Base-by-base conservation (phyloP, 2,888 invertebrate species). In the Hetaerina titia region DNA sequence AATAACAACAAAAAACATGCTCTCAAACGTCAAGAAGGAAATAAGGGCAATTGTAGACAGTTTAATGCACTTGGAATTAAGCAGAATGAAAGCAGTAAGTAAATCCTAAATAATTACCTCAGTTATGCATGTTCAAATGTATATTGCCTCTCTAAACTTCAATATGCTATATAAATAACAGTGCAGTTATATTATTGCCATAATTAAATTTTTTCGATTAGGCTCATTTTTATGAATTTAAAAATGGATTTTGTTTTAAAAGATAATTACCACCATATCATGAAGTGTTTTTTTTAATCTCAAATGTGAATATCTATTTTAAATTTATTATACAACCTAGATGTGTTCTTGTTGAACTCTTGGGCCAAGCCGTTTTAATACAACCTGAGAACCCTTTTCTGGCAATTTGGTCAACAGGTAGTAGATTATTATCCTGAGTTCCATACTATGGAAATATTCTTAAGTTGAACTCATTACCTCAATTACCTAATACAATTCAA, bases 21-120 rank as follows among this genome's bases (percentile, higher is more conserved):
- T 98, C 95, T 96, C 97, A 95, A 97, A 98, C 95, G 97, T 98
- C 95, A 98, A 98, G 95, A 96, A 97, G 60, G 97, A 98, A 96
- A 97, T 98, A 64, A 97, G 98, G n/a, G 96, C 97, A 74, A 97
- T 98, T 90, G 98, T 98, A 0, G 98, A 98, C 96, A 98, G 98
- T 96, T 96, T 97, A 96, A 98, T 98, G 98, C 97, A 97, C 96
- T 95, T 97, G 58, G 98, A 98, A 96, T 96, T 98, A 90, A 97
- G 97, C 9, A 95, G 97, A 94, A 96, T 98, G 56, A 97, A 97
- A 96, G 97, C 96, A 96, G 98, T 95, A 22, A 95, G 95, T 95
- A 58, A 13, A 19, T 31, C 13, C n/a, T 69, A 2, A 69, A 69
- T 1, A 1, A 69, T 45, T 45, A 45, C 45, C 45, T 45, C 45